Base-by-base conservation (phyloP, 2,797 vertebrate species). In the Anisognathus igniventris region DNA sequence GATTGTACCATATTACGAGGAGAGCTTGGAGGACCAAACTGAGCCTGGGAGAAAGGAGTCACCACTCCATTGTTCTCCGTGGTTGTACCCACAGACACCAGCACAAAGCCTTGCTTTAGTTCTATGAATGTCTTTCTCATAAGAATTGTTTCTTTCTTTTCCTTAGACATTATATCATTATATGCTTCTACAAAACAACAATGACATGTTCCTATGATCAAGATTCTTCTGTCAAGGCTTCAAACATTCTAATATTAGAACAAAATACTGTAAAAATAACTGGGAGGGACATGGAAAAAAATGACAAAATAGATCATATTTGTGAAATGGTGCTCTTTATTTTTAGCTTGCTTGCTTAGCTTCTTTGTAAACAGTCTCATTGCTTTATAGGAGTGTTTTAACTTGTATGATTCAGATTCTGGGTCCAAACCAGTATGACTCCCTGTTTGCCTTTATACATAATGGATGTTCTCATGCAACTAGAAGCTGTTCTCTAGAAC, bases 141-240 rank as follows among this genome's bases (percentile, higher is more conserved):
- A 96, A 88, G 88, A 96, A 96, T 96, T 87, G 87, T 96, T 82
- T 95, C 80, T 92, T 84, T 95, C 90, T 96, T 96, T 97, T 91
- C 89, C 58, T 80, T 57, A 77, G 71, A 75, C 23, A 17, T 93
- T 92, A 65, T 92, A 89, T 84, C 79, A 90, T 88, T 83, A 65
- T 51, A 45, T 39, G 56, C 11, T 95, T 97, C 91, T 77, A 85
- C 85, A 83, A 91, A 95, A 47, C 44, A 83, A 95, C 74, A 96
- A 95, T 74, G 58, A 64, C 48, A 78, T 7, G 60, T 83, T 91
- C 53, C 56, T 77, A 61, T 74, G 91, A 83, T 84, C 72, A 86
- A 74, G 77, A 77, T 90, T 97, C 73, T 79, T 90, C 85, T 68
- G 70, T 12, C 68, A 67, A 84, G 39, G 20, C 28, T 80, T 86